These are phyloP conservation scores for Alligator mississippiensis DNA, from an alignment of 2,113 vertebrate species.

Conservation along the genomic window DNA sequence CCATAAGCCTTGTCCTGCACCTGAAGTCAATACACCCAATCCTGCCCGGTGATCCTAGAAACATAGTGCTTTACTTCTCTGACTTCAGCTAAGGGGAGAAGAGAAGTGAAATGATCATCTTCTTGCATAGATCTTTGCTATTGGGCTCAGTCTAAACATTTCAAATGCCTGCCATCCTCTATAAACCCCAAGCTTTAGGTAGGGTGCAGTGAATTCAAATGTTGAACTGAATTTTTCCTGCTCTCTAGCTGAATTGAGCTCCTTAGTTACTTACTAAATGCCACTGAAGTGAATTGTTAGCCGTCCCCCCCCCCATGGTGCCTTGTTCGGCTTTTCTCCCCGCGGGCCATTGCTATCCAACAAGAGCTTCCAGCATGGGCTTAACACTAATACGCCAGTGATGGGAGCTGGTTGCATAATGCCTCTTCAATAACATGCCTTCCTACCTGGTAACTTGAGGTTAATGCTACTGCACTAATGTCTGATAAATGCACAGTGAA, in stretches of 20 bases:
- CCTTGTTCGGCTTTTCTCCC: constrained; percentile 26
- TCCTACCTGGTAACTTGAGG: too few species aligned
- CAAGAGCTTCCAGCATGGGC: not conserved
- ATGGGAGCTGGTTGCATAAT: not conserved
- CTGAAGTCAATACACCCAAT: not conserved
- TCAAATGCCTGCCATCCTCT: not conserved
- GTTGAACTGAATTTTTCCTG: not conserved
- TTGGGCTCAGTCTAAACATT: constrained; percentile 2
- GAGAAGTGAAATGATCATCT: not conserved
- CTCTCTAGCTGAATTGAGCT: not conserved
- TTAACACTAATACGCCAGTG: not conserved
- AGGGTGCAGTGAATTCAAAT: too few species aligned
- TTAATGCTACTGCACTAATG: too few species aligned
- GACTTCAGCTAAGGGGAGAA: not conserved
- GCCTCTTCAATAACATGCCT: too few species aligned
- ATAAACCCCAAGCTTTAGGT: too few species aligned
- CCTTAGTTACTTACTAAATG: not conserved
- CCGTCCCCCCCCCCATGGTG: constrained; percentile 24
- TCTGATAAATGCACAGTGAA: too few species aligned
- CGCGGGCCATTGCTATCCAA: not conserved
- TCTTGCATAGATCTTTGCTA: not conserved
- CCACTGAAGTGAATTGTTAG: constrained; percentile 1
- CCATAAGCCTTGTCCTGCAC: not conserved
- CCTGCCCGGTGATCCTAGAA: not conserved
- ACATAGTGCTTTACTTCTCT: constrained; percentile 18